Evolutionary conservation across 2,888 invertebrate genomes (phyloP).

Genomic region (Dendrolimus pini): DNA sequence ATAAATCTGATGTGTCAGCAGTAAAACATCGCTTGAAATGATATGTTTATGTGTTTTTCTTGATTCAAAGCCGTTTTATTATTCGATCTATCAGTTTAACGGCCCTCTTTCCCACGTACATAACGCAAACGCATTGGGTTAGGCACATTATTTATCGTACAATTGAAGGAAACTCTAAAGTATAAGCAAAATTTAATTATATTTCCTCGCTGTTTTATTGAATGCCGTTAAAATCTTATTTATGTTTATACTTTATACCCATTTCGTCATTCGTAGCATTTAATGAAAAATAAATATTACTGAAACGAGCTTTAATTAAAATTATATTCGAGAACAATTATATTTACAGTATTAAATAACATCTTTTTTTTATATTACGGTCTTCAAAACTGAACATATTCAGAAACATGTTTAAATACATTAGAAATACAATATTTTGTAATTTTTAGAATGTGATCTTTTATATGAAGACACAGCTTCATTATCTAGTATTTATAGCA

Average conservation of each 20-base stretch:
- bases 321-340: no score
- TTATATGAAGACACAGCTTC: no score
- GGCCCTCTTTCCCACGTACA: conserved; percentile 35
- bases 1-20: conserved; percentile 16
- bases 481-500: no score
- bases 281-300: no score
- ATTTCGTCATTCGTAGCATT: neutral
- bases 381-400: no score
- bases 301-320: no score
- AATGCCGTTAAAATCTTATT: conserved; percentile 34
- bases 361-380: no score
- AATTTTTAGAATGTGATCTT: no score
- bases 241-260: conserved; percentile 26
- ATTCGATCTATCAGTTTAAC: conserved; percentile 27
- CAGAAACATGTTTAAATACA: no score
- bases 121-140: conserved; percentile 15
- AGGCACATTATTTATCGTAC: conserved; percentile 27
- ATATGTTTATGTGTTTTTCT: conserved; percentile 19
- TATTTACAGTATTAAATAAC: no score
- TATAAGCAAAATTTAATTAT: conserved; percentile 32
- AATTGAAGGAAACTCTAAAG: conserved; percentile 22
- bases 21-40: conserved; percentile 17
- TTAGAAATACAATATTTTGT: no score
- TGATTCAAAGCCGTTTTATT: conserved; percentile 28
- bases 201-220: conserved; percentile 33